Base-by-base conservation (phyloP, 2,888 invertebrate genomes). In the Arctia plantaginis region DNA sequence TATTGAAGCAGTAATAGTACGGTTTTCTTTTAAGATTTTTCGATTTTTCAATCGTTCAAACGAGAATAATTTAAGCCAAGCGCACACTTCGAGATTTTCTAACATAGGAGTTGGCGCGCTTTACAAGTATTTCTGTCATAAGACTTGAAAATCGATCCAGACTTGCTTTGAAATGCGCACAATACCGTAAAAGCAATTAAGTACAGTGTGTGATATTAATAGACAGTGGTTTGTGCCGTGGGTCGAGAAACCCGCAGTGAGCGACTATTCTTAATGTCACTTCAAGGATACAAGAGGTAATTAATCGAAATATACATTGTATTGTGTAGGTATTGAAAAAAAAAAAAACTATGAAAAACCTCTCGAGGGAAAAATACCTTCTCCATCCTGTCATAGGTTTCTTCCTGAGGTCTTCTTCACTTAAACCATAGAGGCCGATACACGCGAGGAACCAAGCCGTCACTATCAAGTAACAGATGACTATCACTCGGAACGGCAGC, bases 351-450 rank as follows among this genome's bases (percentile, higher is more conserved):
- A 51, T 23, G 20, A 51, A 55, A 55, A 3, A n/a, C n/a, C 8
- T 18, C 0, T 27, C 23, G 33, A 65, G 12, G 1, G 30, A 8
- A 69, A 44, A 64, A 13, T 96, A 99, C 99, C 97, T 97, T 94
- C 99, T 97, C 99, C 99, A 99, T 86, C 98, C 98, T 20, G 97
- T 96, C 87, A 99, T 96, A 6, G 99, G 99, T 87, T 97, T 96
- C 80, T 96, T 94, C 82, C 97, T 96, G 27, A 98, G 94, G 83
- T 99, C 98, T 72, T 98, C 97, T 89, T 98, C 97, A 30, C 97
- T 97, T 59, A 98, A 92, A 12, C 99, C 99, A 88, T 97, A 97
- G 23, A 98, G 96, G 55, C 98, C 98, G 76, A 99, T 95, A 85
- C 97, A 97, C 51, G 99, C 98, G 70, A 99, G 96, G 79, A 98